A percentile compares a stretch with the other conserved stretches of the same genome.
Conservation (phyloP, 2,888 invertebrate genomes). For the Lepidonotus clava region DNA sequence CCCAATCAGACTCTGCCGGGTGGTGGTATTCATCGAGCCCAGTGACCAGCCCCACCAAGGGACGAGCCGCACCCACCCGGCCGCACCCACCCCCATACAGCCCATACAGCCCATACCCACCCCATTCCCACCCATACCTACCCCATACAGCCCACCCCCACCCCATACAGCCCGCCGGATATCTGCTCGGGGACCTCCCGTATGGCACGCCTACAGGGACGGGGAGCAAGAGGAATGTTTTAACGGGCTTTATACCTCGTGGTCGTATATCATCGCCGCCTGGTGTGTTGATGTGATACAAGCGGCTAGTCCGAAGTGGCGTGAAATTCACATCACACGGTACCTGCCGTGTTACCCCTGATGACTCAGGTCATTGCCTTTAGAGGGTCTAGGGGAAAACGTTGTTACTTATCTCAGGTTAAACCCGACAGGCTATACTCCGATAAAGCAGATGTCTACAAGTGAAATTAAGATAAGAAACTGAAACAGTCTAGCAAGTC, state of each 20-base stretch:
- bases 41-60: too few relatives aligned
- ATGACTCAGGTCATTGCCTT: too few relatives aligned
- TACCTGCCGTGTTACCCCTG: too few relatives aligned
- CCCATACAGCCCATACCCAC: too few relatives aligned
- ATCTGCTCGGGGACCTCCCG: background rate
- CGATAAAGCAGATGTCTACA: too few relatives aligned
- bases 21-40: background rate
- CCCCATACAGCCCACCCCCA: background rate
- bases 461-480: constrained; percentile 21
- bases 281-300: background rate
- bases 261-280: background rate
- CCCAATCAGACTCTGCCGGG: background rate
- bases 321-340: background rate
- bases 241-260: background rate
- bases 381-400: too few relatives aligned
- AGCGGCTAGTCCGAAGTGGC: background rate
- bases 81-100: too few relatives aligned
- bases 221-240: too few relatives aligned
- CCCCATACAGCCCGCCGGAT: background rate
- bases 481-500: background rate
- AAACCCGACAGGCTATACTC: too few relatives aligned
- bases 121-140: too few relatives aligned
- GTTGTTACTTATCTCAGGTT: too few relatives aligned
- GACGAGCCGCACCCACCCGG: too few relatives aligned
- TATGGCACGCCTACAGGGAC: background rate